phyloP scores from a whole-genome alignment of 2,888 invertebrate species.

The Allolobophora icterica region DNA sequence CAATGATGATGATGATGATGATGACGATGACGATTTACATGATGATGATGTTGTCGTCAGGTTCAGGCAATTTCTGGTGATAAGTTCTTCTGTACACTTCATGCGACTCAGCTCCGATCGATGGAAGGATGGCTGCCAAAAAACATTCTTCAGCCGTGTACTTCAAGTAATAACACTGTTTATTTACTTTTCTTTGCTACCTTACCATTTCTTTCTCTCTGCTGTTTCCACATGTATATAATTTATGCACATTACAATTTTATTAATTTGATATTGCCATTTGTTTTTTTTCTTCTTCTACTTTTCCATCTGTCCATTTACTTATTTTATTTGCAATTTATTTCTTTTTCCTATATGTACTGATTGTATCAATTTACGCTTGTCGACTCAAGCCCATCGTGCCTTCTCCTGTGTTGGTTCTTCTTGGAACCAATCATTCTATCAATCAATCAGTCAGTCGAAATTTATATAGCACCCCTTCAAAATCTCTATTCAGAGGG shows the following conservation, averaged over 20 bases:
- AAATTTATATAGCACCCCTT: too few relatives aligned
- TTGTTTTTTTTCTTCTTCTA: neutral
- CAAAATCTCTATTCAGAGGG: too few relatives aligned
- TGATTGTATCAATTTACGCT: too few relatives aligned
- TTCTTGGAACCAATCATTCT: too few relatives aligned
- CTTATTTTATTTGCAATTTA: too few relatives aligned
- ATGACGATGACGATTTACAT: too few relatives aligned
- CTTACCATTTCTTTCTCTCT: neutral
- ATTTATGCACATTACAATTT: neutral
- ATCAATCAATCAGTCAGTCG: too few relatives aligned
- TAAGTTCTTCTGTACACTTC: slow-evolving; percentile 3
- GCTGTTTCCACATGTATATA: neutral
- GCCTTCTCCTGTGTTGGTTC: too few relatives aligned
- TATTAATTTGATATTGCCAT: neutral
- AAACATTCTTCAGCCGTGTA: slow-evolving; percentile 8
- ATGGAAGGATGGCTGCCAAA: slow-evolving; percentile 2
- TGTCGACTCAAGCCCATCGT: too few relatives aligned
- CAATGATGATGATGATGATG: too few relatives aligned
- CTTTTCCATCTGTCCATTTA: neutral
- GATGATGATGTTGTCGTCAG: neutral
- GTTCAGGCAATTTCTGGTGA: neutral
- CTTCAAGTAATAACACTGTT: neutral
- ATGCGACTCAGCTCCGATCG: neutral
- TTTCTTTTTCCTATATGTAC: too few relatives aligned
- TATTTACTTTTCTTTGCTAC: neutral